Percentiles rank a stretch among this genome's conserved stretches.
Evolutionary conservation across 2,113 vertebrate genomes (phyloP).

Genomic region (Brachyhypopomus gauderio): DNA sequence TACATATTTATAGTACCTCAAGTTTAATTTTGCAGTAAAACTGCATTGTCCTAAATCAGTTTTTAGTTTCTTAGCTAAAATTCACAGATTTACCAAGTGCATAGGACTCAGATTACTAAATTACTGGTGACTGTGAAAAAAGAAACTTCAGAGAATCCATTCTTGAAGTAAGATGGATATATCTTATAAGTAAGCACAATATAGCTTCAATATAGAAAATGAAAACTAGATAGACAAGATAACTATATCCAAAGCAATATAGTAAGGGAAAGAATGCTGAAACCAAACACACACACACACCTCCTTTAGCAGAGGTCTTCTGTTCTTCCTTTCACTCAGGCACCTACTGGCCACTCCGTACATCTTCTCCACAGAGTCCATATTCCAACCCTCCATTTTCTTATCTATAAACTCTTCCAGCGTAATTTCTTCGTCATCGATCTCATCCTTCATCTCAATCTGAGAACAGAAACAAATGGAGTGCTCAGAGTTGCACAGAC

Average conservation of each 20-base stretch:
- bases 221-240: too few relatives aligned
- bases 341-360: slow-evolving; percentile 83
- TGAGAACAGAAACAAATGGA: slow-evolving; percentile 56
- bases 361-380: slow-evolving; percentile 74
- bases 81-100: neutral
- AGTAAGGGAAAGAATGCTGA: too few relatives aligned
- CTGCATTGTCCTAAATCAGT: neutral
- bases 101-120: neutral
- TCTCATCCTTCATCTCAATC: slow-evolving; percentile 89
- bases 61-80: neutral
- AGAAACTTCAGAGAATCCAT: neutral
- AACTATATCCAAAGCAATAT: too few relatives aligned
- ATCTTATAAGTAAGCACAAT: too few relatives aligned
- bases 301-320: slow-evolving; percentile 82
- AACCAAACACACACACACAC: slow-evolving; percentile 65
- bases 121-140: neutral
- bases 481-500: neutral
- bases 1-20: neutral
- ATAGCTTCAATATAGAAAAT: too few relatives aligned
- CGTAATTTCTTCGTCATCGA: slow-evolving; percentile 90
- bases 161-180: too few relatives aligned
- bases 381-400: slow-evolving; percentile 81
- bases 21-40: neutral
- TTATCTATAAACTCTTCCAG: slow-evolving; percentile 85
- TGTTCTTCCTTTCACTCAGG: slow-evolving; percentile 86